Evolutionary conservation across 2,797 vertebrate genomes (phyloP).

Genomic region (Chelonia mydas): DNA sequence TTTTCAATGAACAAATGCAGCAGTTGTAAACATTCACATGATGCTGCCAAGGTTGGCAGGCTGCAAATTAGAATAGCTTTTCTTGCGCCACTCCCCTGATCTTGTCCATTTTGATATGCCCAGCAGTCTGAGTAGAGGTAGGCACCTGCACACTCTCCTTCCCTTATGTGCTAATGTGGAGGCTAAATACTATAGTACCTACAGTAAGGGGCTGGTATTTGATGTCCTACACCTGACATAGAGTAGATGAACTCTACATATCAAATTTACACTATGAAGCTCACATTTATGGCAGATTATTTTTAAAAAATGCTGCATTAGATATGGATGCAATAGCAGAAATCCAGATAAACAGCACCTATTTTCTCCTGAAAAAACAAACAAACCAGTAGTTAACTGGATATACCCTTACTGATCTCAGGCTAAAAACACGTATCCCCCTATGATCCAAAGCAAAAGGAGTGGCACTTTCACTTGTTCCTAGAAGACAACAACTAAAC

Average conservation of each 20-base stretch:
- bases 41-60: slow-evolving; percentile 5
- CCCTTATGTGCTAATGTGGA: not conserved
- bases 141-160: not conserved
- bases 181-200: not conserved
- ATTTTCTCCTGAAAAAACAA: not conserved
- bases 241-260: not conserved
- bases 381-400: not conserved
- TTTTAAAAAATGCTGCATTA: not conserved
- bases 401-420: slow-evolving; percentile 13
- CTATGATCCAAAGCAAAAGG: slow-evolving; percentile 11
- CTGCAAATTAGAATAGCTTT: not conserved
- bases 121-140: not conserved
- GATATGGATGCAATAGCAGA: not conserved
- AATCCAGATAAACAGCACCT: not conserved
- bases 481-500: not conserved
- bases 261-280: not conserved
- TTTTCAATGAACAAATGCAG: slow-evolving; percentile 47
- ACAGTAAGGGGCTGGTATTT: not conserved
- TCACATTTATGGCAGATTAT: not conserved
- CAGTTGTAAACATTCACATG: not conserved
- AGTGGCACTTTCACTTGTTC: not conserved
- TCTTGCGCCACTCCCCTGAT: slow-evolving; percentile 9
- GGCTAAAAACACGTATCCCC: slow-evolving; percentile 14
- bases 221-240: not conserved
- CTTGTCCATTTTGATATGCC: not conserved